Evolutionary conservation across 2,113 vertebrate genomes (phyloP).

Genomic region (Otocyon megalotis): DNA sequence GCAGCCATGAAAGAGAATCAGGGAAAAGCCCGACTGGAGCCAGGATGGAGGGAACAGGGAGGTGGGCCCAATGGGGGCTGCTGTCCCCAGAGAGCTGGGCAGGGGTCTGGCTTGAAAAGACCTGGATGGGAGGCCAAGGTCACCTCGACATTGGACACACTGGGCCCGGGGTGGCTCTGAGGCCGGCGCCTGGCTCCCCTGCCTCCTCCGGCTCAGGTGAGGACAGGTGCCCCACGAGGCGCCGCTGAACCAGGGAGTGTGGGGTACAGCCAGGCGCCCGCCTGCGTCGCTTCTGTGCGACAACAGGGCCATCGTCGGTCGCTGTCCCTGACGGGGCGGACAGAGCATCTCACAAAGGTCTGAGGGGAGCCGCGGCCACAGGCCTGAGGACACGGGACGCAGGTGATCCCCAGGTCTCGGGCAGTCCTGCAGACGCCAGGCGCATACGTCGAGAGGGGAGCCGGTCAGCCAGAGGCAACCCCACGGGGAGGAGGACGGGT

Average conservation of each 20-base stretch:
- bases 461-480: neutral
- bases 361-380: too few relatives aligned
- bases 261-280: neutral
- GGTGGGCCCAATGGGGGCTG: too few relatives aligned
- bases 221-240: too few relatives aligned
- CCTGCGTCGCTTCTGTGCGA: too few relatives aligned
- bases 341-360: neutral
- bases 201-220: neutral
- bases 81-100: too few relatives aligned
- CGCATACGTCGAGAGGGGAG: neutral
- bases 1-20: neutral
- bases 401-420: neutral
- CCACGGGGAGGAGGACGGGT: neutral
- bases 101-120: neutral
- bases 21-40: neutral
- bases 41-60: too few relatives aligned
- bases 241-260: neutral
- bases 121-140: accelerated
- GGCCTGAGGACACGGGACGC: neutral
- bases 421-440: neutral
- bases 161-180: neutral
- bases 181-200: neutral
- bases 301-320: neutral
- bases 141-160: neutral
- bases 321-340: neutral